phyloP scores from a whole-genome alignment of 1,140 invertebrate species.

The Diplogasteroides magnus region DNA sequence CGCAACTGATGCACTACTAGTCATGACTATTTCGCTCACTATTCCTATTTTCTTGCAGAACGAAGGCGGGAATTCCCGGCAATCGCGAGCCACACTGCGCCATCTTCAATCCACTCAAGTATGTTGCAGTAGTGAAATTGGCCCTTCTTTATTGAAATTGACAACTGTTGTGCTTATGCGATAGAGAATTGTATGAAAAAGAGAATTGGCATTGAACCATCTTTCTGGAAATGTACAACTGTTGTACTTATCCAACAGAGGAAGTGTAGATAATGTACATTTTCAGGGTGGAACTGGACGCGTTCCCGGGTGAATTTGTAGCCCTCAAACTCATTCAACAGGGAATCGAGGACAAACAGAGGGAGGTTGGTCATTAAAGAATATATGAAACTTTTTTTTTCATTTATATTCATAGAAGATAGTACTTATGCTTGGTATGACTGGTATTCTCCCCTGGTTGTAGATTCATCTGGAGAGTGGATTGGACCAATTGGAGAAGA shows the following conservation, averaged over 20 bases:
- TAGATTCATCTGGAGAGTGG: conserved; percentile 32
- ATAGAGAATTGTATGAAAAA: no score
- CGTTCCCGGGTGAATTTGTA: conserved; percentile 45
- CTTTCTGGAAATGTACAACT: neutral
- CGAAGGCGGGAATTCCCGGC: conserved; percentile 43
- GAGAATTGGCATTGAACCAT: neutral
- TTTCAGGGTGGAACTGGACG: conserved; percentile 44
- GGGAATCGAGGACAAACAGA: conserved; percentile 14
- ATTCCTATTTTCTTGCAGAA: no score
- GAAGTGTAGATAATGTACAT: conserved; percentile 41
- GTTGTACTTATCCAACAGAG: no score
- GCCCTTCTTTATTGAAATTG: neutral
- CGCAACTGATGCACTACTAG: no score
- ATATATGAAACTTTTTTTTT: no score
- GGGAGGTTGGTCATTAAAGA: no score
- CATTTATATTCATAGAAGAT: no score
- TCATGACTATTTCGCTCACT: no score
- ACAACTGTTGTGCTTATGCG: conserved; percentile 1
- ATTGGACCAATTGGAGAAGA: conserved; percentile 40
- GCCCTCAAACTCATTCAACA: conserved; percentile 43
- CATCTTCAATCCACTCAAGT: conserved; percentile 33
- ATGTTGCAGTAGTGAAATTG: neutral
- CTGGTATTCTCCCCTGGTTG: no score
- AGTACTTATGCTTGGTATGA: no score
- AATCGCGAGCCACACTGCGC: conserved; percentile 28